A percentile compares a stretch with the other conserved stretches of the same genome.
Evolutionary conservation across 2,113 vertebrate species (phyloP).

Genomic region (Calypte anna): DNA sequence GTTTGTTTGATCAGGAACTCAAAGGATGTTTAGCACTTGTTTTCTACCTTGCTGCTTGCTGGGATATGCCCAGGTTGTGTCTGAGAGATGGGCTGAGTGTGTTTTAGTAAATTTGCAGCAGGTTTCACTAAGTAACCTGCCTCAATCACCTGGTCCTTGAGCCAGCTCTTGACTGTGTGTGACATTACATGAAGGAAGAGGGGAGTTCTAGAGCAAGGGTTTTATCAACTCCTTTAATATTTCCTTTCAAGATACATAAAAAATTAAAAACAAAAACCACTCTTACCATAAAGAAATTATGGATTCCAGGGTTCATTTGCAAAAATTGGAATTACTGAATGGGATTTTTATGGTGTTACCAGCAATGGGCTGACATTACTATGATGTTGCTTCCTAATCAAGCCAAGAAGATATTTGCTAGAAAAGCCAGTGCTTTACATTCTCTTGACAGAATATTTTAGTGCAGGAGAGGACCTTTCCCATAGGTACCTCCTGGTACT

Average conservation of each 20-base stretch:
- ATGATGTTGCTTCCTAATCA: neutral
- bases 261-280: neutral
- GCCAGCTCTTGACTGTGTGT: neutral
- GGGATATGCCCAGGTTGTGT: neutral
- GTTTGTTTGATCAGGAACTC: neutral
- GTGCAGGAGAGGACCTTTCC: neutral
- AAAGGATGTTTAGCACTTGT: neutral
- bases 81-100: neutral
- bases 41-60: neutral
- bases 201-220: neutral
- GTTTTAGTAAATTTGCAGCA: neutral
- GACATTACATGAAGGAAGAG: accelerated
- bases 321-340: neutral
- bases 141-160: neutral
- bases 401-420: neutral
- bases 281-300: neutral
- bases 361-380: neutral
- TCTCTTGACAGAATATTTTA: neutral
- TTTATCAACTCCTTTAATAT: neutral
- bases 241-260: neutral
- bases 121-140: neutral
- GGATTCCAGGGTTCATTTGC: neutral
- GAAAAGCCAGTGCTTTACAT: neutral
- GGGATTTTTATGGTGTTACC: neutral
- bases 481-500: neutral